Base-by-base conservation (phyloP, 1,140 invertebrate species). In the Cephus cinctus region DNA sequence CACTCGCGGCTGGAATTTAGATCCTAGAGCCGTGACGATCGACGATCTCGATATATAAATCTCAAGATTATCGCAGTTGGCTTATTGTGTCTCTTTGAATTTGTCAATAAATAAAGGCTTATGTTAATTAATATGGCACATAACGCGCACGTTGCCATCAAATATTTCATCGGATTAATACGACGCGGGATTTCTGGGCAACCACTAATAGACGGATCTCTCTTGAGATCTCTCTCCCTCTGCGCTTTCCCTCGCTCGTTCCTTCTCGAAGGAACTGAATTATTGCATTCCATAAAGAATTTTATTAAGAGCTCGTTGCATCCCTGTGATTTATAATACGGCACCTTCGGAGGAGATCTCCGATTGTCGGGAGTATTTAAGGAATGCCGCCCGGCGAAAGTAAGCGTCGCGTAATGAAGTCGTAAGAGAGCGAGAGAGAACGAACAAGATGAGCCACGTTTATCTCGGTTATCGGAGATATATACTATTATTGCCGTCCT, bases 301-400 rank as follows among this genome's bases (percentile, higher is more conserved):
- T 23, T 23, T 23, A 41, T 41, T 22, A 21, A n/a, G 18, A 41
- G 39, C 39, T 23, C 20, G 20, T 20, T 38, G 16, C 16, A 38
- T 38, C 11, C n/a, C 43, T 12, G n/a, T 39, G 41, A 59, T 59
- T 59, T 59, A 54, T 55, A 59, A 59, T 59, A 52, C 43, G 36
- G 21, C 20, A 6, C 42, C 45, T 45, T 56, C 42, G 25, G 54
- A 8, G 14, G 27, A 19, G 40, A 34, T 57, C 39, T 22, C 49
- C 41, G 54, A 54, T 51, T 36, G 30, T 20, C 38, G 42, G 19
- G 25, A 43, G 44, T 31, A 48, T 59, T 40, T 38, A 14, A 25
- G 30, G 52, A 59, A 59, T 54, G 30, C 31, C 36, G 52, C 54
- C 32, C 46, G 2, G 2, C 2, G 14, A 30, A 12, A 30, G 27